These are phyloP conservation scores for Astyanax mexicanus DNA, from an alignment of 2,797 vertebrate genomes.

Conservation along the genomic window DNA sequence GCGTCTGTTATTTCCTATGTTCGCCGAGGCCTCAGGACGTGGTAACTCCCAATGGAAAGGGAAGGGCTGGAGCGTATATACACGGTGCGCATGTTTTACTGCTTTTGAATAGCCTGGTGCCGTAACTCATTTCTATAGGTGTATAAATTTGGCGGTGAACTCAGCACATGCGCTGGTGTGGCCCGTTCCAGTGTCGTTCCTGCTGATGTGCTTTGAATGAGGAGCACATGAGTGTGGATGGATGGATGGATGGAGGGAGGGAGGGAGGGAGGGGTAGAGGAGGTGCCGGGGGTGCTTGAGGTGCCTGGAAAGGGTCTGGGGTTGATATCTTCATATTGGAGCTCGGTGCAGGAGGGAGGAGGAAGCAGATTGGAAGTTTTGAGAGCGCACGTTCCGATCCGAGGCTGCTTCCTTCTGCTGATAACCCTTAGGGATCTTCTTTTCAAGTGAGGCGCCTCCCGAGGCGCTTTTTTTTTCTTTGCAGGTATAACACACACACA, in stretches of 20 bases:
- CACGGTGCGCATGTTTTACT: constrained; percentile 63
- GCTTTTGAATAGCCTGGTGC: constrained; percentile 57
- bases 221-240: constrained; percentile 57
- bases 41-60: constrained; percentile 45
- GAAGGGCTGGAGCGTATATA: constrained; percentile 51
- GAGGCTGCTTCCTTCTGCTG: constrained; percentile 28
- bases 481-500: constrained; percentile 35
- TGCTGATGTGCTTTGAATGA: constrained; percentile 62
- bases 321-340: constrained; percentile 52
- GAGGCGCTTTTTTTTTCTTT: constrained; percentile 39
- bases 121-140: constrained; percentile 72
- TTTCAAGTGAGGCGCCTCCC: constrained; percentile 49
- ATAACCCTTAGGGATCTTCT: constrained; percentile 49
- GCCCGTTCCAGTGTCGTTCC: constrained; percentile 61
- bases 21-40: constrained; percentile 39
- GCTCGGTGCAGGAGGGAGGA: constrained; percentile 11
- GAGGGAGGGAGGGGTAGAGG: too few relatives aligned
- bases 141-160: constrained; percentile 67
- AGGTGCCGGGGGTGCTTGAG: too few relatives aligned
- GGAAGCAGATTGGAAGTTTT: constrained; percentile 39
- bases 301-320: constrained; percentile 31
- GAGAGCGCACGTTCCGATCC: constrained; percentile 23
- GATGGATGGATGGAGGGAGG: constrained; percentile 20
- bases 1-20: constrained; percentile 28
- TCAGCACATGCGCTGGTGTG: constrained; percentile 58